Evolutionary conservation across 2,797 vertebrate species (phyloP), one percentile per base, ranked within the genome.

Genomic region (Propithecus perrieri): DNA sequence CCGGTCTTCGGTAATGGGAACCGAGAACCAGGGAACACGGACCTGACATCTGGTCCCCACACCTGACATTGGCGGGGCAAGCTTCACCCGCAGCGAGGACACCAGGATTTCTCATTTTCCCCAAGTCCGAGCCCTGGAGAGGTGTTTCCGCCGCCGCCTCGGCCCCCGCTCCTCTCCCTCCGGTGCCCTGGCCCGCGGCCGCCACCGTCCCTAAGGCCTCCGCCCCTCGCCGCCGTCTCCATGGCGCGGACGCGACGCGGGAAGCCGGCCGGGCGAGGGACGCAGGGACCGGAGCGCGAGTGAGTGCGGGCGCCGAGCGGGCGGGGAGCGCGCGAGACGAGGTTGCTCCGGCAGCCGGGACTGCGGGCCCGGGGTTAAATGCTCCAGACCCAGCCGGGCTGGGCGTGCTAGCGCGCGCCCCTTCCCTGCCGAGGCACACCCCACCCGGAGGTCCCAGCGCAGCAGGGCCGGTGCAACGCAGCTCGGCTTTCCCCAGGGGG

Each of bases 251-350:
- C 22, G 17, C 50, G 33, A 91, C 20, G 15, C 69, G 2, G 74
- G 80, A 71, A 86, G 88, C 46, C 0, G 10, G 13, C 8, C 0
- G 18, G 20, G 74, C 7, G 1, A 22, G 59, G 57, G n/a, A 67
- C 20, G 14, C 48, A 11, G 28, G 18, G 24, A 26, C 30, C 0
- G 1, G 30, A 10, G 10, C 12, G 0, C 0, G 22, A 18, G 88
- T 91, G 88, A 72, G 88, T 46, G 71, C 1, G n/a, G 35, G 15
- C 67, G 15, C 75, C 1, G 13, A 24, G 17, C 4, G 57, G 28
- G 26, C 8, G 4, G 22, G n/a, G 35, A 24, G 59, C 5, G 9
- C 0, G 35, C 26, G 12, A 13, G 24, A 7, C 13, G 5, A 9
- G n/a, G 33, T 28, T 14, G 41, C n/a, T 11, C 41, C 5, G 22